Evolutionary conservation across 2,113 vertebrate species (phyloP).

Genomic region (Epinephelus lanceolatus): DNA sequence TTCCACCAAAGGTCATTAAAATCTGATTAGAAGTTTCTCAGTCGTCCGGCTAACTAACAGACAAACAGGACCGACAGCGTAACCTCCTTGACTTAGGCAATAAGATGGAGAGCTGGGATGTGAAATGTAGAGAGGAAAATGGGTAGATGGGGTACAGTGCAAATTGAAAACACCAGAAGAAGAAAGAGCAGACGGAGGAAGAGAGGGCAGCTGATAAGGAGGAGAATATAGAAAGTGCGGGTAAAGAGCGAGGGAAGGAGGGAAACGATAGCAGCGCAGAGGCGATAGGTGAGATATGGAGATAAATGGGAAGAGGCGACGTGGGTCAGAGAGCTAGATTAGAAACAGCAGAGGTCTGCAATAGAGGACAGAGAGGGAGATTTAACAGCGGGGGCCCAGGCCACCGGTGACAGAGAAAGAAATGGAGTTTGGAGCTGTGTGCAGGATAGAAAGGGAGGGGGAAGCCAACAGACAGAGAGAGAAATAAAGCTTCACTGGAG

Average conservation of each 20-base stretch:
- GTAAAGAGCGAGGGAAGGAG: constrained; percentile 20
- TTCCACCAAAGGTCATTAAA: neutral
- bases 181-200: neutral
- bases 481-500: neutral
- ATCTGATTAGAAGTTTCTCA: neutral
- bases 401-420: constrained; percentile 16
- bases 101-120: neutral
- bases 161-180: constrained; percentile 19
- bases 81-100: neutral
- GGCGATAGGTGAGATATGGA: constrained; percentile 65
- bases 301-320: constrained; percentile 66
- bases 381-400: constrained; percentile 57
- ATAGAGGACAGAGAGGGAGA: constrained; percentile 52
- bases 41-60: neutral
- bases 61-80: neutral
- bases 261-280: constrained; percentile 19
- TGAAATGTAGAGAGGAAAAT: neutral
- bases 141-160: neutral
- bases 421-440: constrained; percentile 24
- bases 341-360: constrained; percentile 71
- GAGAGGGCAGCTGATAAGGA: constrained; percentile 43
- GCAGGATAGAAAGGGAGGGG: neutral
- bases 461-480: neutral
- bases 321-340: constrained; percentile 65
- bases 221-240: constrained; percentile 23